Base-by-base conservation (phyloP, 2,113 vertebrate species). In the Phrynosoma blainvillii region DNA sequence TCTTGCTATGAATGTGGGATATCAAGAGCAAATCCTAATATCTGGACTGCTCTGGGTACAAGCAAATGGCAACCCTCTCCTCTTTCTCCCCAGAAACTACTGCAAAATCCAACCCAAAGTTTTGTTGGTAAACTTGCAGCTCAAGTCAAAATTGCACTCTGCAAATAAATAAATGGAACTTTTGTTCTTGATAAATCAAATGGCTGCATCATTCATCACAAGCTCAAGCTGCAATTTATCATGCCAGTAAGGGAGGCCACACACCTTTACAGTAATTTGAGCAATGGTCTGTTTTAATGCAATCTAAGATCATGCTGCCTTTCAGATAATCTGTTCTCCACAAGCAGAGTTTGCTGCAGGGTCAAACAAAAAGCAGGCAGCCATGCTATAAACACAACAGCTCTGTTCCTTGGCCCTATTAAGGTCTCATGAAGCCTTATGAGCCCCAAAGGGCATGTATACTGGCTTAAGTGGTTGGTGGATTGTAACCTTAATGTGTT, bases 401-500 rank as follows among this genome's bases (percentile, higher is more conserved):
- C 3, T 47, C 13, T 79, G 2, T 11, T 30, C 66, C 74, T 74
- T 62, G 36, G 2, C 56, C 56, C 56, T 14, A 42, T 0, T 9
- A 32, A 80, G 52, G 10, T 30, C 66, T 74, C n/a, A 8, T 40
- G 14, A 80, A 79, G 16, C 2, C 25, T 79, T 71, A 47, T 74
- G 27, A 68, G 23, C 62, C 59, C 62, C 62, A 76, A 77, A 62
- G 42, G 18, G 59, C 40, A 79, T 13, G 14, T 32, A 68, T 27
- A 62, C 23, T 75, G 36, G 16, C 75, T 13, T 13, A 42, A 92
- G 20, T 66, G 71, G 2, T 4, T 73, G 10, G 32, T 87, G 82
- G 40, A 42, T 6, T 82, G 52, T n/a, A 92, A 59, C 80, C 75
- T 88, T 77, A 25, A 87, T 79, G 25, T 70, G 25, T 88, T 82